These are phyloP conservation scores for Struthidea cinerea DNA, from an alignment of 2,113 vertebrate genomes.

Conservation along the genomic window DNA sequence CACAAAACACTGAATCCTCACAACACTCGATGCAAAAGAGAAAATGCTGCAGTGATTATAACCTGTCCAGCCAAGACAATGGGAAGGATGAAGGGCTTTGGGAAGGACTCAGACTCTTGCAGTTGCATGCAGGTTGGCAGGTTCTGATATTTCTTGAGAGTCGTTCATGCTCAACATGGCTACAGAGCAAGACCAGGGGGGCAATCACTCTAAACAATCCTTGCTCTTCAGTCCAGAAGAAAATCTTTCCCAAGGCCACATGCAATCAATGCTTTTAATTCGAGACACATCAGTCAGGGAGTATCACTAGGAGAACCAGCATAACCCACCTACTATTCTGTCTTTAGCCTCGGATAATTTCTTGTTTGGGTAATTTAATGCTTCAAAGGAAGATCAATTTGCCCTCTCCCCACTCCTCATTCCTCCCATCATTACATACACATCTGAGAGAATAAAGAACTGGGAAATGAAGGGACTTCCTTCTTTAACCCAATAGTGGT, in stretches of 20 bases:
- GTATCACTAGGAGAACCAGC: not conserved
- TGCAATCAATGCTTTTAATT: not conserved
- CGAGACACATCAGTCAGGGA: not conserved
- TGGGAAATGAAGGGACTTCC: constrained; percentile 22
- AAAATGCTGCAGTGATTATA: not conserved
- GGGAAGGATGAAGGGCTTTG: not conserved
- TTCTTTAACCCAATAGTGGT: constrained; percentile 49
- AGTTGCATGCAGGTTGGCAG: not conserved
- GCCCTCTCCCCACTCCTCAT: not conserved
- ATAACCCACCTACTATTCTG: not conserved
- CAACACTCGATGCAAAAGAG: not conserved
- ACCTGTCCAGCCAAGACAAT: not conserved
- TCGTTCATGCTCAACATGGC: not conserved
- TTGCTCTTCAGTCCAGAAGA: not conserved
- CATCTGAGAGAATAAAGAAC: constrained; percentile 32
- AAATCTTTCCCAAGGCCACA: not conserved
- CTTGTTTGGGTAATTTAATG: constrained; percentile 53
- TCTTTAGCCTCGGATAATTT: not conserved
- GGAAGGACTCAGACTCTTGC: not conserved
- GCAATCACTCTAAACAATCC: not conserved
- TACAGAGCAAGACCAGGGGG: not conserved
- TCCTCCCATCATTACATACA: not conserved
- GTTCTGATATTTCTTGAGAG: not conserved
- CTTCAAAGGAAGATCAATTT: constrained; percentile 54
- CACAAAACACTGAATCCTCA: not conserved